Evolutionary conservation across 2,888 invertebrate genomes (phyloP).

Genomic region (Tortricodes alternella): DNA sequence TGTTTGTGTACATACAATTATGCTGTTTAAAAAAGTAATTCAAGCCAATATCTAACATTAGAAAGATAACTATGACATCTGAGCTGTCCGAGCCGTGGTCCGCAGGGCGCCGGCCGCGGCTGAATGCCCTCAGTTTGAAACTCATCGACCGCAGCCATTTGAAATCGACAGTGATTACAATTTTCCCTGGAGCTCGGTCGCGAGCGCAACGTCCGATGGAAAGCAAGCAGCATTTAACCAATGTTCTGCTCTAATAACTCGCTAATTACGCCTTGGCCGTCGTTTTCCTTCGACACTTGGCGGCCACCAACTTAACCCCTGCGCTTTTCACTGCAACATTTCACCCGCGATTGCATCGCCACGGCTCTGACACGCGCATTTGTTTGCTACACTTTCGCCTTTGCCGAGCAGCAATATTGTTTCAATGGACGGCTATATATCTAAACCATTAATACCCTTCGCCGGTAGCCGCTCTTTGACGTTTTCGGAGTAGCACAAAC

Average conservation of each 20-base stretch:
- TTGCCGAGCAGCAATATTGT: constrained; percentile 50
- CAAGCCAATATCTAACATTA: constrained; percentile 46
- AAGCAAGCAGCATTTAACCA: constrained; percentile 82
- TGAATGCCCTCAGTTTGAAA: constrained; percentile 63
- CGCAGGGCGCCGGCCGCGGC: constrained; percentile 37
- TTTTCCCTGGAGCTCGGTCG: constrained; percentile 77
- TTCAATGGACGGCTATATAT: constrained; percentile 46
- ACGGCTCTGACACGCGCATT: constrained; percentile 48
- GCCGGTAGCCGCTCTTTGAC: constrained; percentile 34
- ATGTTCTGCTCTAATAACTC: constrained; percentile 82
- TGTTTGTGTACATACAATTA: constrained; percentile 43
- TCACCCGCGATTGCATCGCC: constrained; percentile 62
- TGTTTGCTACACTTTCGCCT: constrained; percentile 75
- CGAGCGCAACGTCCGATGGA: constrained; percentile 81
- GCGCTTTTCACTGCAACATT: constrained; percentile 70
- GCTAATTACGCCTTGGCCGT: constrained; percentile 73
- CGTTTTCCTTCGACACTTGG: constrained; percentile 77
- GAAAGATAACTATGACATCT: constrained; percentile 57
- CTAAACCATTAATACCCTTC: constrained; percentile 42
- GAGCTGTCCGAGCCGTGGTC: constrained; percentile 42
- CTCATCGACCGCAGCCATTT: constrained; percentile 67
- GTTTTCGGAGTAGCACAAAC: constrained; percentile 45
- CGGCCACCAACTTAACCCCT: constrained; percentile 70
- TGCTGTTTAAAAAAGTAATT: constrained; percentile 16
- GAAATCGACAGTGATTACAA: constrained; percentile 83